These are phyloP conservation scores for Elegia similella DNA, from an alignment of 2,888 invertebrate genomes.

Conservation along the genomic window DNA sequence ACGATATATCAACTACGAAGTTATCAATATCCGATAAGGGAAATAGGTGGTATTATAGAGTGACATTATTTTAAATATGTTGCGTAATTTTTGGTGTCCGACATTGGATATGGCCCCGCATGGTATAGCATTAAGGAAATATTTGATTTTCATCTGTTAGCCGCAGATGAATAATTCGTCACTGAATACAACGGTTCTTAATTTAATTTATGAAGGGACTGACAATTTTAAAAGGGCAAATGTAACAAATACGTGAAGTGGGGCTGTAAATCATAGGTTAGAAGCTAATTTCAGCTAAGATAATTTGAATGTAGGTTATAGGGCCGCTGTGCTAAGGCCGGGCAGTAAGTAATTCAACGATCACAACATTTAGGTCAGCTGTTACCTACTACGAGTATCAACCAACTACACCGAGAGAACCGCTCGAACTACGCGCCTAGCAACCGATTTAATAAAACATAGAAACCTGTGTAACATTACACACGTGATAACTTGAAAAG, in stretches of 20 bases:
- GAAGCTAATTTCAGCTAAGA: slow-evolving; percentile 14
- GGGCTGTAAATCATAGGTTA: slow-evolving; percentile 12
- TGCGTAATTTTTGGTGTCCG: background rate
- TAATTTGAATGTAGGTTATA: slow-evolving; percentile 17
- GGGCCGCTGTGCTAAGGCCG: slow-evolving; percentile 24
- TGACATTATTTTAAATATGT: slow-evolving; percentile 8
- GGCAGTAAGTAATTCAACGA: slow-evolving; percentile 25
- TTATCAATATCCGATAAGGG: slow-evolving; percentile 15
- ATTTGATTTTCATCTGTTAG: too few relatives aligned
- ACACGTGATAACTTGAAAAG: background rate
- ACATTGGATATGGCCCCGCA: too few relatives aligned
- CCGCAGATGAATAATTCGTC: too few relatives aligned
- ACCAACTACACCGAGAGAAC: slow-evolving; percentile 40
- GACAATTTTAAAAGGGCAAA: too few relatives aligned
- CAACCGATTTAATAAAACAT: slow-evolving; percentile 35
- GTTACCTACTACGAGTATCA: slow-evolving; percentile 35
- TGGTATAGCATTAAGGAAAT: background rate
- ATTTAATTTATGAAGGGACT: too few relatives aligned
- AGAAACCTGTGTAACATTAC: slow-evolving; percentile 19
- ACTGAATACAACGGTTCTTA: too few relatives aligned
- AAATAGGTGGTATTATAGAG: slow-evolving; percentile 4
- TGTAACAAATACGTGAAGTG: background rate
- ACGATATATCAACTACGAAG: slow-evolving; percentile 14
- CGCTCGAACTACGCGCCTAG: slow-evolving; percentile 42
- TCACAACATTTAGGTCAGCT: slow-evolving; percentile 43